These are phyloP conservation scores for Tragelaphus buxtoni DNA, from an alignment of 2,113 vertebrate genomes.

Conservation along the genomic window DNA sequence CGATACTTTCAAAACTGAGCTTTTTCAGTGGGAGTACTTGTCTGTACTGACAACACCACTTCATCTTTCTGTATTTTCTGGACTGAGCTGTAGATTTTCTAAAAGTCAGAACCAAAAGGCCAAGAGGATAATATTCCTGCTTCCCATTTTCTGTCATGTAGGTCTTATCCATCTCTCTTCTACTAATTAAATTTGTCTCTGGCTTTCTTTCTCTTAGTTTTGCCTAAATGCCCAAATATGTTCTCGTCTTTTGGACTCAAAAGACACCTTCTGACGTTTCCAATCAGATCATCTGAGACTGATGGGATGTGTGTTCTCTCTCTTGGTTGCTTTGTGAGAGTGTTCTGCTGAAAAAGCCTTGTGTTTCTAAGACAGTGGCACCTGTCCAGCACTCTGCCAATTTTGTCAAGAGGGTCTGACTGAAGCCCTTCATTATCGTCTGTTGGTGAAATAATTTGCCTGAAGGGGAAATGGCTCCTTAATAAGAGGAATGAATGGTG, in stretches of 20 bases:
- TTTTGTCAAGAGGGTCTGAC: slow-evolving; percentile 83
- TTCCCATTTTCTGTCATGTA: background rate
- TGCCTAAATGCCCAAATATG: background rate
- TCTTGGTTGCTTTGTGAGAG: slow-evolving; percentile 78
- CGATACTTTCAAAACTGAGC: background rate
- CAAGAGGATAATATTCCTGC: background rate
- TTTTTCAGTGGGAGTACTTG: background rate
- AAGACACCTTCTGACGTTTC: slow-evolving; percentile 48
- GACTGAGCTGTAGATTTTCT: background rate
- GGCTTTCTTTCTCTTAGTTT: slow-evolving; percentile 3
- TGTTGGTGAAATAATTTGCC: slow-evolving; percentile 76
- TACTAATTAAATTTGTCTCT: background rate
- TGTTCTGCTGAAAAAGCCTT: slow-evolving; percentile 70
- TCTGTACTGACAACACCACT: background rate
- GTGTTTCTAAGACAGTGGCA: slow-evolving; percentile 78
- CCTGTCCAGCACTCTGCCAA: slow-evolving; percentile 75
- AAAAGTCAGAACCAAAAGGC: background rate
- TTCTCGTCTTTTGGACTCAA: background rate
- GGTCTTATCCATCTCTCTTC: background rate
- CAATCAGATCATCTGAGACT: slow-evolving; percentile 57
- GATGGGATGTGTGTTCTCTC: slow-evolving; percentile 72
- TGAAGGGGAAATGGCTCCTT: slow-evolving; percentile 78
- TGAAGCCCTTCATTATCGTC: slow-evolving; percentile 78
- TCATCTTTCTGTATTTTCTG: background rate
- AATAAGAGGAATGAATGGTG: slow-evolving; percentile 81